Percentiles rank a stretch among this genome's conserved stretches.
Evolutionary conservation across 2,888 invertebrate genomes (phyloP).

Genomic region (Cosmia trapezina): DNA sequence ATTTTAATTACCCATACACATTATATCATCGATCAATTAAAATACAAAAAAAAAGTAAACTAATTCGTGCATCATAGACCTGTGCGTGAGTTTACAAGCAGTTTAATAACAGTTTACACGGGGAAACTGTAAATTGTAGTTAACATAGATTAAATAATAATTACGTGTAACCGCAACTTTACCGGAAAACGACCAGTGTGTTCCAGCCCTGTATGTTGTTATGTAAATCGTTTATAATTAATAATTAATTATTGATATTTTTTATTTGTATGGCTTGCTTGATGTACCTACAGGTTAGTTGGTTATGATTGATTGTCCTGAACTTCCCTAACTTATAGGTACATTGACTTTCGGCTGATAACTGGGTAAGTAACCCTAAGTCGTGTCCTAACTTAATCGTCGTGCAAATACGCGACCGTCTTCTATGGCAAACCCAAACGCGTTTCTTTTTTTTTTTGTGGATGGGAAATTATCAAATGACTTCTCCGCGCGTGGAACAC

Average conservation of each 20-base stretch:
- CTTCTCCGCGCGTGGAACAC: too few relatives aligned
- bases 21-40: constrained; percentile 38
- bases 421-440: background rate
- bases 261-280: constrained; percentile 27
- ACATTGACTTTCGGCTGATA: background rate
- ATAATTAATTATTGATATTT: constrained; percentile 39
- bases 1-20: constrained; percentile 23
- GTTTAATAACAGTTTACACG: constrained; percentile 53
- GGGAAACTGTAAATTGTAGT: constrained; percentile 58
- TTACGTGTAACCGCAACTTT: constrained; percentile 53
- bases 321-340: background rate
- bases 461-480: too few relatives aligned
- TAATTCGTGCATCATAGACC: constrained; percentile 15
- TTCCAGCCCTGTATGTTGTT: constrained; percentile 43
- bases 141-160: constrained; percentile 51
- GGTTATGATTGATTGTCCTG: constrained; percentile 1
- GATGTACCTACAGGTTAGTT: background rate
- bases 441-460: too few relatives aligned
- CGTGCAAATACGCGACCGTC: background rate
- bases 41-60: constrained; percentile 6
- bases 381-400: background rate
- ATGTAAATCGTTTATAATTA: constrained; percentile 50
- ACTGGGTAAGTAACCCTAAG: background rate
- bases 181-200: constrained; percentile 45
- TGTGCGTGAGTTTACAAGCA: constrained; percentile 24